Evolutionary conservation across 2,888 invertebrate genomes (phyloP).

Genomic region (Myathropa florea): DNA sequence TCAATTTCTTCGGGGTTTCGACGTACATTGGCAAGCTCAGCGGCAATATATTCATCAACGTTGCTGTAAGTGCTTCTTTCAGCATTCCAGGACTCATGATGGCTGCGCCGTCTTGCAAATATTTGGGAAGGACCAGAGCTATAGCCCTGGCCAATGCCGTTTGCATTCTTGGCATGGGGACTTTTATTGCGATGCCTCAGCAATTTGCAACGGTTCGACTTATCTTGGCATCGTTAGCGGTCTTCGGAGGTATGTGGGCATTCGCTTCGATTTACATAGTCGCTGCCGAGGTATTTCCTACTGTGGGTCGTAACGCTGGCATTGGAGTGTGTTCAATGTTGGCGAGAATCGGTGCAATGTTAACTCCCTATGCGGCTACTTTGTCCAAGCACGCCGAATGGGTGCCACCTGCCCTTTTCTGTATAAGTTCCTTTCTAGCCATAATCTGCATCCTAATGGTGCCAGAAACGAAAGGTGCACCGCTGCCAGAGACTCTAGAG

Average conservation of each 20-base stretch:
- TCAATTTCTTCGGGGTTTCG: slow-evolving; percentile 93
- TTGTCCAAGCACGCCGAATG: slow-evolving; percentile 82
- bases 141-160: slow-evolving; percentile 84
- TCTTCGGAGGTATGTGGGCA: slow-evolving; percentile 89
- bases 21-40: slow-evolving; percentile 90
- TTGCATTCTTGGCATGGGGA: slow-evolving; percentile 85
- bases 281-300: slow-evolving; percentile 92
- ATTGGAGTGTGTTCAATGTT: slow-evolving; percentile 91
- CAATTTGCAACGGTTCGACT: slow-evolving; percentile 73
- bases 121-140: slow-evolving; percentile 86
- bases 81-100: slow-evolving; percentile 84
- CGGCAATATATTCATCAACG: slow-evolving; percentile 89
- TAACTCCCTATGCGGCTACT: slow-evolving; percentile 89
- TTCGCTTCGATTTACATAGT: slow-evolving; percentile 92
- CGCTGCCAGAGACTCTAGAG: slow-evolving; percentile 88
- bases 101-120: slow-evolving; percentile 82
- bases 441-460: slow-evolving; percentile 85
- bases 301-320: slow-evolving; percentile 90
- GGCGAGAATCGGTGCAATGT: slow-evolving; percentile 91
- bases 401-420: slow-evolving; percentile 87
- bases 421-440: slow-evolving; percentile 85
- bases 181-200: slow-evolving; percentile 83
- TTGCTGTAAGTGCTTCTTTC: slow-evolving; percentile 88
- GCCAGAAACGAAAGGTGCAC: slow-evolving; percentile 81
- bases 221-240: slow-evolving; percentile 83